Conservation (phyloP, 2,797 vertebrate species). For the Poecilia picta region DNA sequence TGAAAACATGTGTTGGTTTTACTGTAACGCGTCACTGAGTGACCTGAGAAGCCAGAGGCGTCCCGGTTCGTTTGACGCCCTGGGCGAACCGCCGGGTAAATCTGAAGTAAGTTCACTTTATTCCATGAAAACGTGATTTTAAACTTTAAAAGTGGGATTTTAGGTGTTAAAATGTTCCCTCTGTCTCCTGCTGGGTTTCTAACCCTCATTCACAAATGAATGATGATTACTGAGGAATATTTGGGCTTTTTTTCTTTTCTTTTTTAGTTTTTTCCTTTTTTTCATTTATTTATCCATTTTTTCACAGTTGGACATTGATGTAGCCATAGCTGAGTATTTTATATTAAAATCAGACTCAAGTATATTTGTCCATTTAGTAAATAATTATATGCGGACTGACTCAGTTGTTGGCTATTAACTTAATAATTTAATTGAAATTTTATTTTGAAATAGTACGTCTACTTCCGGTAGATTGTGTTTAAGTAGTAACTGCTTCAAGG, state of each 20-base stretch:
- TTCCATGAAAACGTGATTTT: too few species aligned
- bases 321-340: background rate
- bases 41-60: too few species aligned
- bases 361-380: background rate
- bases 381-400: background rate
- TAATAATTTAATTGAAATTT: background rate
- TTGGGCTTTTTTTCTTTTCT: too few species aligned
- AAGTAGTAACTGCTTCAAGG: fast-evolving
- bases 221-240: too few species aligned
- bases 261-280: too few species aligned
- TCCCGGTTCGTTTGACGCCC: too few species aligned
- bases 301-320: background rate
- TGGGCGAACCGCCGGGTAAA: too few species aligned
- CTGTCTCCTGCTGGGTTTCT: too few species aligned
- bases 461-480: background rate
- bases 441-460: slow-evolving; percentile 15
- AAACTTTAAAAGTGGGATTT: background rate
- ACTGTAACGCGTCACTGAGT: too few species aligned
- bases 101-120: too few species aligned
- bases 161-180: background rate
- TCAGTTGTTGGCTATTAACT: background rate
- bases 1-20: too few species aligned
- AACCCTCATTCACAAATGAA: too few species aligned
- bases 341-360: background rate
- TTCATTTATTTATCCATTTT: background rate